Conservation (phyloP, 2,797 vertebrate genomes). For the Pipistrellus nathusii region DNA sequence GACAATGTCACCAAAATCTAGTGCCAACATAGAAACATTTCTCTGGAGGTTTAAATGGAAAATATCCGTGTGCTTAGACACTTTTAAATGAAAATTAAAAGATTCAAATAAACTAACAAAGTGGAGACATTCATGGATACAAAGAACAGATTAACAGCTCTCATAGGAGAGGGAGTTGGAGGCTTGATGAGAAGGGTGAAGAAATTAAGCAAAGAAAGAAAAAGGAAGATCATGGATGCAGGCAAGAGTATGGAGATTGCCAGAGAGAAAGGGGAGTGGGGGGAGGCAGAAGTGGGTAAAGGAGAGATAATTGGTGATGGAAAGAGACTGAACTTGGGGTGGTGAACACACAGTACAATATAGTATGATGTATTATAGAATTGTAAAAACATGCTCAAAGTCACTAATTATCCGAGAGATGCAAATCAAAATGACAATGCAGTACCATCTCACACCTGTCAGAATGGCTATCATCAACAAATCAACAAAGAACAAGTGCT, state of each 20-base stretch:
- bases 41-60: not conserved
- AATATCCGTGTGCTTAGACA: constrained; percentile 70
- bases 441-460: too few relatives aligned
- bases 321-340: not conserved
- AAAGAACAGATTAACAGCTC: not conserved
- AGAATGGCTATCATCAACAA: too few relatives aligned
- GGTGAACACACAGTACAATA: not conserved
- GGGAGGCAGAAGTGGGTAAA: not conserved
- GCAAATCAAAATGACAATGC: too few relatives aligned
- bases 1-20: constrained; percentile 67
- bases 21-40: constrained; percentile 71
- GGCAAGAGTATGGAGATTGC: not conserved
- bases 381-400: not conserved
- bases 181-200: not conserved
- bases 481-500: too few relatives aligned
- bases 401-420: too few relatives aligned
- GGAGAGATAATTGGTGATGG: not conserved
- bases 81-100: constrained; percentile 76
- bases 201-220: not conserved
- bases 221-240: not conserved
- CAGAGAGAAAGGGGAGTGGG: not conserved
- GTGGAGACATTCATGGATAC: not conserved
- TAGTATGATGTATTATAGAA: not conserved
- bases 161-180: not conserved
- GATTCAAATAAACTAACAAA: constrained; percentile 64